Conservation (phyloP, 1,140 invertebrate species). For the Bathynomus jamesi region DNA sequence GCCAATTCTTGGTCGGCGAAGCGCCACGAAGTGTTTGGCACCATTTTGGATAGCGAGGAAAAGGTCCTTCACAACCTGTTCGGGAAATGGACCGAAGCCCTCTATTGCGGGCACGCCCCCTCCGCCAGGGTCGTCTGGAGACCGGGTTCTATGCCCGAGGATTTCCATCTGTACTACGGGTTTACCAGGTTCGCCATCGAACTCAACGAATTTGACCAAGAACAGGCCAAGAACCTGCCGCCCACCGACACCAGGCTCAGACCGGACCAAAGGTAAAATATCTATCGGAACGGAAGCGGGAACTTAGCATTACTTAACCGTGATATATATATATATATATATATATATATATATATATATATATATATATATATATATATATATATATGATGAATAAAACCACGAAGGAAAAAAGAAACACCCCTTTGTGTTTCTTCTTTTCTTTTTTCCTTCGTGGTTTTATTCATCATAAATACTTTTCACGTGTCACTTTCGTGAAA, state of each 20-base stretch:
- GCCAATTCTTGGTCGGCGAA: slow-evolving; percentile 71
- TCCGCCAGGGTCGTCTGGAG: slow-evolving; percentile 66
- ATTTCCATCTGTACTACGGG: slow-evolving; percentile 72
- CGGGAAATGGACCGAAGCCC: slow-evolving; percentile 71
- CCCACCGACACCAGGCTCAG: slow-evolving; percentile 58
- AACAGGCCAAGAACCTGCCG: slow-evolving; percentile 55
- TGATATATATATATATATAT: not conserved
- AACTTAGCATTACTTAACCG: not conserved
- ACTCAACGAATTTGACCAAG: slow-evolving; percentile 66
- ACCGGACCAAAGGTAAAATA: slow-evolving; percentile 40
- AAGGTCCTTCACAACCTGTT: slow-evolving; percentile 49
- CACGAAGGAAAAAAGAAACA: no score
- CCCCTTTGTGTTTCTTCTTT: no score
- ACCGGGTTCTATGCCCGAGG: slow-evolving; percentile 68
- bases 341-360: not conserved
- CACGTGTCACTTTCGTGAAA: no score
- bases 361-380: slow-evolving; percentile 12
- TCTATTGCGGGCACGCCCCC: slow-evolving; percentile 65
- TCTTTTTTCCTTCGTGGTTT: no score
- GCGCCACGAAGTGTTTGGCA: slow-evolving; percentile 66
- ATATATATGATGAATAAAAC: not conserved
- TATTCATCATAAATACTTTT: no score
- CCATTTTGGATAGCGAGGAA: slow-evolving; percentile 50
- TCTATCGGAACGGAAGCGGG: no score
- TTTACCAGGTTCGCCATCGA: slow-evolving; percentile 76